phyloP scores from a whole-genome alignment of 2,113 vertebrate genomes.

The rabbit (Oryctolagus cuniculus) region mOryCun1.1 NC_091453.1:16444501-16445000 shows the following conservation, averaged over 20 bases:
- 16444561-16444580: neutral
- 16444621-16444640: slow-evolving; percentile 10
- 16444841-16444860: no score
- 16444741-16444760: neutral
- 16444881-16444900: no score
- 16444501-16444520: neutral
- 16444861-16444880: no score
- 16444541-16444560: slow-evolving; percentile 29
- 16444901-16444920: no score
- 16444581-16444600: neutral
- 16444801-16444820: no score
- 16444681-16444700: neutral
- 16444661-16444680: neutral
- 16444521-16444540: slow-evolving; percentile 8
- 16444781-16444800: no score
- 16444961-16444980: no score
- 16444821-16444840: no score
- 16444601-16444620: neutral
- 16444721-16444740: slow-evolving; percentile 12
- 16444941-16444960: no score
- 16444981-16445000: no score
- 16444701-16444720: neutral
- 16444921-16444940: no score
- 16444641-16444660: slow-evolving; percentile 15
- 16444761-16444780: no score